These are phyloP conservation scores for Neostethus bicornis DNA, from an alignment of 2,797 vertebrate species.

Conservation along the genomic window DNA sequence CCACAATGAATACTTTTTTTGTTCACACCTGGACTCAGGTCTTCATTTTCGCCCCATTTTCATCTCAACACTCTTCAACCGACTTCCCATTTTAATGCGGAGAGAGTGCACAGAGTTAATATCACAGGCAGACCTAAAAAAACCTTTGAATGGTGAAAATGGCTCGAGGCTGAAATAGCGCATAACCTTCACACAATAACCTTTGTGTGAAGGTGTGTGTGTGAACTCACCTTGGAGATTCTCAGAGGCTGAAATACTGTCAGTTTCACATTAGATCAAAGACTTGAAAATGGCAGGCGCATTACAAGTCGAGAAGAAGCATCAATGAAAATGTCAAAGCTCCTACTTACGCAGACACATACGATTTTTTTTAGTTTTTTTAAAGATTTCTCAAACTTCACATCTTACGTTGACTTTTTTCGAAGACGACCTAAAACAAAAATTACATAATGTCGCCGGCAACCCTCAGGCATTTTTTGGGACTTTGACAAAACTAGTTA, in stretches of 20 bases:
- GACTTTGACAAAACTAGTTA: conserved; percentile 16
- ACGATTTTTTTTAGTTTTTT: too few relatives aligned
- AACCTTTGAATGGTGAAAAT: conserved; percentile 17
- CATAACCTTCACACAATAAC: conserved; percentile 18
- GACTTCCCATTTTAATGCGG: conserved; percentile 4
- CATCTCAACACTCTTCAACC: conserved; percentile 5
- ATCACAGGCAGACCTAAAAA: conserved; percentile 7
- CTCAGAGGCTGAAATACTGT: neutral
- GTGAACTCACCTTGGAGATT: conserved; percentile 15
- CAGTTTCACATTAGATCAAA: conserved; percentile 20
- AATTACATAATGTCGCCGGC: neutral
- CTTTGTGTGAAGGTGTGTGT: conserved; percentile 2
- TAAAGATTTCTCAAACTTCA: conserved; percentile 2
- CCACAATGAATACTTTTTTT: conserved; percentile 30
- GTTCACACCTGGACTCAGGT: conserved; percentile 11
- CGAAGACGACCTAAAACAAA: neutral
- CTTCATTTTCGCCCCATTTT: neutral
- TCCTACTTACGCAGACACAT: neutral
- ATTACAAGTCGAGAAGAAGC: conserved; percentile 6
- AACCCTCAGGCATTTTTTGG: conserved; percentile 4
- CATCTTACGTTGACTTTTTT: neutral
- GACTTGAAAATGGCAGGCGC: conserved; percentile 19
- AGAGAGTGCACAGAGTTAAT: neutral
- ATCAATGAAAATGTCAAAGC: conserved; percentile 10
- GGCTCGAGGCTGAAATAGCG: conserved; percentile 16